Conservation (phyloP, 2,113 vertebrate species). For the Megatriorchis doriae region DNA sequence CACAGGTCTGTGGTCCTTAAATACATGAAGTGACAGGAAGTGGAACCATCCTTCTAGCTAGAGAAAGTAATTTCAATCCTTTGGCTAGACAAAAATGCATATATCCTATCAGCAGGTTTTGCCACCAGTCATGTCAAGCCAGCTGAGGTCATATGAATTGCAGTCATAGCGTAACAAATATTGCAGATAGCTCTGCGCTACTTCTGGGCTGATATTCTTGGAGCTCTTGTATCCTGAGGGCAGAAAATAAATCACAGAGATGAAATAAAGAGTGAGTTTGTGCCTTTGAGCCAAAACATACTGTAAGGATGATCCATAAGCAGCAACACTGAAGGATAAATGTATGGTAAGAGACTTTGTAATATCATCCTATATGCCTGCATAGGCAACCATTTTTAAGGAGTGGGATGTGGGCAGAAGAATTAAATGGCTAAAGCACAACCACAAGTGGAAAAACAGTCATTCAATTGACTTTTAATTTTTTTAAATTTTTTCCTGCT, state of each 20-base stretch:
- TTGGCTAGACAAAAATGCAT: neutral
- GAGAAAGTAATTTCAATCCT: neutral
- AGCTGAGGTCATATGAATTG: neutral
- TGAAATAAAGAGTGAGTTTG: neutral
- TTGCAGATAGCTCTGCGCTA: neutral
- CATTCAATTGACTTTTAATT: neutral
- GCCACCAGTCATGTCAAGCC: neutral
- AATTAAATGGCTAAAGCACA: conserved; percentile 3
- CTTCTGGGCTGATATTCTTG: neutral
- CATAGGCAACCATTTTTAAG: neutral
- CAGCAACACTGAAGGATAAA: neutral
- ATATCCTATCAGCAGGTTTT: neutral
- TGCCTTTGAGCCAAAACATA: neutral
- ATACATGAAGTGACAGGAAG: neutral
- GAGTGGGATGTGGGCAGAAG: neutral
- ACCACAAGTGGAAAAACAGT: neutral
- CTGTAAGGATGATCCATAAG: neutral
- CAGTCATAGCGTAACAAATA: neutral
- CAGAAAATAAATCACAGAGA: neutral
- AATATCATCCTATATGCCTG: neutral
- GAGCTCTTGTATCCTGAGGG: neutral
- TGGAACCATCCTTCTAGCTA: neutral
- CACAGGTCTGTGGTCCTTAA: neutral
- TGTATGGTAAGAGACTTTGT: neutral
- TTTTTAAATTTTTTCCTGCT: neutral